Evolutionary conservation across 2,113 vertebrate genomes (phyloP), one percentile per base, ranked within the genome.

Genomic region (Mionectes macconnelli): DNA sequence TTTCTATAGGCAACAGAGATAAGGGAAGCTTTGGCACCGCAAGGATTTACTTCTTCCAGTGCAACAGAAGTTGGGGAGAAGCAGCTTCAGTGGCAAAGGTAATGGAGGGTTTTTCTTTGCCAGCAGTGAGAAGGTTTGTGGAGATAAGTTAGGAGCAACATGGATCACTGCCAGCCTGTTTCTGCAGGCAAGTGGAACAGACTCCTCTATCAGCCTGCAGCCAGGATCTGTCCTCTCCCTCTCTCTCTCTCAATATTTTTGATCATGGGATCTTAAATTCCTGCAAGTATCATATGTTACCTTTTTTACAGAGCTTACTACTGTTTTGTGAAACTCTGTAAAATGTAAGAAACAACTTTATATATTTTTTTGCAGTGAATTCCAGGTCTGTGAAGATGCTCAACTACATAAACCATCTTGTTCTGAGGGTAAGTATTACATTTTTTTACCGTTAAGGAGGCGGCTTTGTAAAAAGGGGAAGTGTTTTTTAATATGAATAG

Each of bases 391-490:
- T 75, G 97, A 97, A 95, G 96, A 93, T 45, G 21, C 39, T 94
- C 89, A 78, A 0, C 85, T 85, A 35, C 31, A 23, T 14, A 94
- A 97, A 60, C 60, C 56, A 2, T 63, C 93, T 84, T 72, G 62
- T 70, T 95, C 94, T 84, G 90, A 93, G 64, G 94, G 98, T 98
- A 73, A 97, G 96, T 87, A 75, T 85, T 93, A 70, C 27, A 10
- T 47, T 37, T 47, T 67, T 76, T 28, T 44, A n/a, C 14, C 5
- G 7, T 44, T 31, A 42, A 42, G 9, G 10, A 69, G 28, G 56
- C 33, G 15, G 10, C n/a, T 1, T 5, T 55, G 31, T 42, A 81
- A 25, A 68, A 81, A 21, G 25, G 53, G 18, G 5, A 49, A 69
- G 6, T 15, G 9, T 39, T 89, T 17, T 47, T 37, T 56, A 23